phyloP scores from a whole-genome alignment of 1,140 invertebrate species.

The Riptortus pedestris region DNA sequence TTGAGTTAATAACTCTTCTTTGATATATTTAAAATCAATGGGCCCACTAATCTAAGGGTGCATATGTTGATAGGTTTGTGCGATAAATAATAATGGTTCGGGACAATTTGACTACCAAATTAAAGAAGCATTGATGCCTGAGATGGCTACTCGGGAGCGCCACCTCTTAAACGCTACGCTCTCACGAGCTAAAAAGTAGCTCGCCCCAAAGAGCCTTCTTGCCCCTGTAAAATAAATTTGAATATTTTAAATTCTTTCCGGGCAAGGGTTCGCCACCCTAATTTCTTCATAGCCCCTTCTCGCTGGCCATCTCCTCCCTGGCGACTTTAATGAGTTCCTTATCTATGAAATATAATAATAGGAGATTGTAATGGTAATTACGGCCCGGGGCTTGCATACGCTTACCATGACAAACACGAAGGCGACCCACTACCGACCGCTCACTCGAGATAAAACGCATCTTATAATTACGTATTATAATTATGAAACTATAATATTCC shows the following conservation, averaged over 20 bases:
- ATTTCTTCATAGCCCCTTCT: neutral
- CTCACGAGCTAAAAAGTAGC: no score
- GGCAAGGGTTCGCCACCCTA: neutral
- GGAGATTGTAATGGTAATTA: slow-evolving; percentile 4
- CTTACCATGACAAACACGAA: slow-evolving; percentile 18
- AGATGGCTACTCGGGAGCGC: no score
- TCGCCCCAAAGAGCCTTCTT: no score
- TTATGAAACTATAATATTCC: neutral
- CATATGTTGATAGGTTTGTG: no score
- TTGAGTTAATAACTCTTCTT: no score
- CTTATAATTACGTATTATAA: slow-evolving; percentile 4
- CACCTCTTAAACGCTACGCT: no score
- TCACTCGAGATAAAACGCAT: slow-evolving; percentile 3
- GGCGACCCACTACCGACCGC: slow-evolving; percentile 3
- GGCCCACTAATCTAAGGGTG: no score
- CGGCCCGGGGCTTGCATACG: slow-evolving; percentile 13
- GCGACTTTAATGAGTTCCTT: slow-evolving; percentile 15
- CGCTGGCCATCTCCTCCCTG: neutral
- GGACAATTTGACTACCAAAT: no score
- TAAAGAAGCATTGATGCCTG: no score
- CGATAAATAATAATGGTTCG: no score
- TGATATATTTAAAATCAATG: no score
- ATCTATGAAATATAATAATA: slow-evolving; percentile 15
- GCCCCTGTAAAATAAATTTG: slow-evolving; percentile 14
- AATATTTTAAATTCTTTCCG: slow-evolving; percentile 20